phyloP scores from a whole-genome alignment of 1,140 invertebrate species.

The Tetramorium parvispinum region DNA sequence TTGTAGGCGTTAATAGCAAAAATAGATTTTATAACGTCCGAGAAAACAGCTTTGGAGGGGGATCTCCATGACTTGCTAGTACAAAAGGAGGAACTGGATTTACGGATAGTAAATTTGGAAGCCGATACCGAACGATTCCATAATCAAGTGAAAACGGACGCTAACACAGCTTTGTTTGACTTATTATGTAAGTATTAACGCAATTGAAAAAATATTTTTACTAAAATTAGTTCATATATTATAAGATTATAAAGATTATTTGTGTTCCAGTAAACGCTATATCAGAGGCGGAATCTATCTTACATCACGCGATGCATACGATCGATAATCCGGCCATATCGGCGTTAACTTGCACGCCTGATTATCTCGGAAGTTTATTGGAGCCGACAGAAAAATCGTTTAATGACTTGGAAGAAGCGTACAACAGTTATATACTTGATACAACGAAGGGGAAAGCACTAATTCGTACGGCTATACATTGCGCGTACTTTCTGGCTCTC shows the following conservation, averaged over 20 bases:
- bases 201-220: background rate
- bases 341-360: slow-evolving; percentile 89
- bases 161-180: slow-evolving; percentile 78
- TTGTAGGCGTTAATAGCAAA: slow-evolving; percentile 84
- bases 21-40: slow-evolving; percentile 85
- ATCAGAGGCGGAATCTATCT: slow-evolving; percentile 87
- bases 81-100: slow-evolving; percentile 89
- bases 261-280: slow-evolving; percentile 86
- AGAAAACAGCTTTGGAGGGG: slow-evolving; percentile 88
- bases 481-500: slow-evolving; percentile 87
- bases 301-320: slow-evolving; percentile 88
- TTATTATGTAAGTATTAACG: slow-evolving; percentile 79
- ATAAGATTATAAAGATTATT: slow-evolving; percentile 19
- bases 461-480: slow-evolving; percentile 80
- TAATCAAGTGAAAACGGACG: slow-evolving; percentile 79
- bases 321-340: slow-evolving; percentile 90
- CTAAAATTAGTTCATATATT: slow-evolving; percentile 46
- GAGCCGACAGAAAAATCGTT: slow-evolving; percentile 82
- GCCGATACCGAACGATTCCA: slow-evolving; percentile 77
- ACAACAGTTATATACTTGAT: slow-evolving; percentile 79
- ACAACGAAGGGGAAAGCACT: slow-evolving; percentile 80
- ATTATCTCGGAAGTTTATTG: slow-evolving; percentile 87
- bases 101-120: slow-evolving; percentile 85
- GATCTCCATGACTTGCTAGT: slow-evolving; percentile 89
- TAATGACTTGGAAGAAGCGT: slow-evolving; percentile 80